Conservation (phyloP, 2,797 vertebrate genomes). For the Australoheros facetus region DNA sequence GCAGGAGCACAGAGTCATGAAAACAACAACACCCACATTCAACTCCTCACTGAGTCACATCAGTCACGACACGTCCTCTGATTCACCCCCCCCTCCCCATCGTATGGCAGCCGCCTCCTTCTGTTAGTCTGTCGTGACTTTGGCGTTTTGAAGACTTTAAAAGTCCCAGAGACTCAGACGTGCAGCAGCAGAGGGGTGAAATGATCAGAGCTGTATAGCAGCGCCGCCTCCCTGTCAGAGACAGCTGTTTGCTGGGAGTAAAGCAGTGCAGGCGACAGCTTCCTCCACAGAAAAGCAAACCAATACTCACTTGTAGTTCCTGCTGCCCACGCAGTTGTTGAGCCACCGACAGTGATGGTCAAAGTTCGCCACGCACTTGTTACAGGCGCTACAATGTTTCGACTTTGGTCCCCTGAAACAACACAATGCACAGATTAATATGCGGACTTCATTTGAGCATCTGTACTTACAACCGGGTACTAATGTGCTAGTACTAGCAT, state of each 20-base stretch:
- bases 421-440: background rate
- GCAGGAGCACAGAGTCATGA: background rate
- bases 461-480: background rate
- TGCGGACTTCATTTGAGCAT: no score
- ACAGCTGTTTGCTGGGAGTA: background rate
- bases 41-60: background rate
- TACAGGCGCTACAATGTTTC: conserved; percentile 96
- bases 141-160: background rate
- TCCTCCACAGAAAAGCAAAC: background rate
- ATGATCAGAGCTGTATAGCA: background rate
- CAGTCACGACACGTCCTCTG: background rate
- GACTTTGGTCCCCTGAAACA: conserved; percentile 89
- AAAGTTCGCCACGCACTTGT: conserved; percentile 95
- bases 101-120: background rate
- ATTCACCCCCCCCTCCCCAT: background rate
- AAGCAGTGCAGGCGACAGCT: background rate
- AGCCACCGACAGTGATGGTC: conserved; percentile 99
- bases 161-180: background rate
- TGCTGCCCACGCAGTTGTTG: conserved; percentile 97
- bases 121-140: background rate
- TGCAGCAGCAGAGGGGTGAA: background rate
- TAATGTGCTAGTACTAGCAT: background rate
- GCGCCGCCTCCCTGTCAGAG: background rate
- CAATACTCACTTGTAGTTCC: conserved; percentile 92
- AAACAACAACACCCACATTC: background rate